phyloP scores from a whole-genome alignment of 2,888 invertebrate genomes.

The Tachina grossa region DNA sequence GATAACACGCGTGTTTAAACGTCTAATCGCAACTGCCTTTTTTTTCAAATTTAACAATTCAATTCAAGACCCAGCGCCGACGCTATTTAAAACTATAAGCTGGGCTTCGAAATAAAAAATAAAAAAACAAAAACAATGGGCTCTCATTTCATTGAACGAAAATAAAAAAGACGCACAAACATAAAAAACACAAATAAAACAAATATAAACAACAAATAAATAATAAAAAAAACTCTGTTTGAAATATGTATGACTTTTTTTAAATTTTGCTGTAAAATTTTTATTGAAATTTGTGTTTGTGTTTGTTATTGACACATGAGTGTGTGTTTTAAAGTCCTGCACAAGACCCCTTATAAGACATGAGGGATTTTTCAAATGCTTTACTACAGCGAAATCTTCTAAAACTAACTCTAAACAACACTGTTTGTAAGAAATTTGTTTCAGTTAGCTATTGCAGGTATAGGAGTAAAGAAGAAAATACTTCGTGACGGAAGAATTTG shows the following conservation, averaged over 20 bases:
- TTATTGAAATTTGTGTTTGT: conserved; percentile 22
- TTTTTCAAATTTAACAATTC: conserved; percentile 34
- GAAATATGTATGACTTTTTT: conserved; percentile 13
- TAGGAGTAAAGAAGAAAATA: no score
- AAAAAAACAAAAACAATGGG: conserved; percentile 13
- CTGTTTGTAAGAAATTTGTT: no score
- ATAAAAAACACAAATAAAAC: conserved; percentile 10
- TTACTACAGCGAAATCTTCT: no score
- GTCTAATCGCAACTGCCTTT: conserved; percentile 57
- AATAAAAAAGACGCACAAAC: conserved; percentile 10
- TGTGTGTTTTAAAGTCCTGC: no score
- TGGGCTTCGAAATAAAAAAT: background rate
- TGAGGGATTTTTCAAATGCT: no score
- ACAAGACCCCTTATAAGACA: no score
- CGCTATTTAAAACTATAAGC: conserved; percentile 37
- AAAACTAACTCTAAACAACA: no score
- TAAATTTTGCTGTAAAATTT: conserved; percentile 1
- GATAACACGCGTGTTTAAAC: conserved; percentile 51
- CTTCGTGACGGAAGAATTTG: no score
- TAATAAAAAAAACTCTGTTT: conserved; percentile 27
- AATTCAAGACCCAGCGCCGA: conserved; percentile 23
- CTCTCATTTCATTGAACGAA: conserved; percentile 49
- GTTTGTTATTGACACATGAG: conserved; percentile 24
- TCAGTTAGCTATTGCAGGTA: no score
- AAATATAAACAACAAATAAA: background rate